Base-by-base conservation (phyloP, 2,113 vertebrate species). In the Rhodinocichla rosea region DNA sequence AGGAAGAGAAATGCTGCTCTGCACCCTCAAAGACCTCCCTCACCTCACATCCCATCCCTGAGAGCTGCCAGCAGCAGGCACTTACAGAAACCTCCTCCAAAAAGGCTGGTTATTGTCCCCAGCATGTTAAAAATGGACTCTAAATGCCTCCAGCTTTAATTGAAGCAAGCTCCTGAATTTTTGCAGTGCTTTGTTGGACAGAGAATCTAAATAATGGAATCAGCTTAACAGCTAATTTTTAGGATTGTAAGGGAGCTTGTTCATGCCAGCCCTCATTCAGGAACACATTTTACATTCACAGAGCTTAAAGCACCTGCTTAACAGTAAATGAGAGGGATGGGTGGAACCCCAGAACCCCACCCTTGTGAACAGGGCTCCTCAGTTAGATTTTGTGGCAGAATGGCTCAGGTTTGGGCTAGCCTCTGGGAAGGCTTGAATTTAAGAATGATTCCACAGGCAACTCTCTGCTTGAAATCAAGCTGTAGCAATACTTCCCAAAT, bases 261-360 rank as follows among this genome's bases (percentile, higher is more conserved):
- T 89, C 39, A 56, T 17, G 24, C 13, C 13, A 63, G 22, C 13
- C 27, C 35, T 84, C 39, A 30, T 74, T 81, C 17, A 80, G 80
- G 18, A 83, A 10, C 3, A 8, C 6, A 30, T 88, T 56, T 88
- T 35, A 24, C 13, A 24, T 57, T 33, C 1, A 2, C 3, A 27
- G 74, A 62, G 6, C 3, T 78, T 79, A 60, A 53, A 70, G 60
- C 23, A 55, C 9, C 15, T 50, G 33, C 9, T 84, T 70, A 62
- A 16, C 23, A 10, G 33, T 30, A 37, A 81, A 8, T 30, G 13
- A 67, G 62, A 75, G 11, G 12, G 30, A 32, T 28, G 39, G n/a
- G 53, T 20, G 28, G 32, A 92, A 45, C 6, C 2, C 47, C 2
- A 1, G 32, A 92, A 45, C 6, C 2, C 47, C 2, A 1, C 1